Base-by-base conservation (phyloP, 2,888 invertebrate genomes). In the Dasysyrphus albostriatus region DNA sequence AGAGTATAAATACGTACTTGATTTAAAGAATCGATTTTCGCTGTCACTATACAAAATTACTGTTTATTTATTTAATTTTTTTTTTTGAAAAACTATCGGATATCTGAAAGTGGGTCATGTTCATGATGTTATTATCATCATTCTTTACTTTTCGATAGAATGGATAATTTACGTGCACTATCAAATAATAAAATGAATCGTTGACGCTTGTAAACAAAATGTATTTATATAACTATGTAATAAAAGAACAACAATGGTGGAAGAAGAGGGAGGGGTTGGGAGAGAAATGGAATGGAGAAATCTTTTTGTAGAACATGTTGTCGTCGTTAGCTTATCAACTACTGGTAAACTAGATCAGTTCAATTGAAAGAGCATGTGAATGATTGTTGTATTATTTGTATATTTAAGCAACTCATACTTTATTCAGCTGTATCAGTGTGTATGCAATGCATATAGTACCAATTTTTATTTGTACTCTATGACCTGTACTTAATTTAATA, bases 301-400 rank as follows among this genome's bases (percentile, higher is more conserved):
- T 58, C 14, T 69, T 69, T 54, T 44, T 72, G 47, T 63, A 59
- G 69, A 63, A 73, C 70, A 63, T 3, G 29, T 44, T 59, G 56
- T 32, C 34, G 16, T 59, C 63, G 83, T 69, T 56, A 72, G 65
- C 70, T 73, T 84, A 76, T 77, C 81, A 76, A 76, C 29, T 9
- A 19, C 54, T 72, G 12, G 32, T 61, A 79, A 84, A 84, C 59
- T 84, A 85, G 85, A 82, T 82, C 85, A 75, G 77, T 82, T 82
- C 77, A 85, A 85, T 82, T 81, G 85, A 56, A 77, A 76, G 81
- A 76, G 81, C 81, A 84, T 81, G 84, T 76, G 84, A 84, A 80
- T 84, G 67, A 37, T 49, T 70, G 80, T 19, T 65, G 37, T 70
- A 49, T 37, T 19, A 16, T 34, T 3, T 42, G 6, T 39, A 49